Conservation (phyloP, 2,113 vertebrate genomes). For the Halichoerus grypus region DNA sequence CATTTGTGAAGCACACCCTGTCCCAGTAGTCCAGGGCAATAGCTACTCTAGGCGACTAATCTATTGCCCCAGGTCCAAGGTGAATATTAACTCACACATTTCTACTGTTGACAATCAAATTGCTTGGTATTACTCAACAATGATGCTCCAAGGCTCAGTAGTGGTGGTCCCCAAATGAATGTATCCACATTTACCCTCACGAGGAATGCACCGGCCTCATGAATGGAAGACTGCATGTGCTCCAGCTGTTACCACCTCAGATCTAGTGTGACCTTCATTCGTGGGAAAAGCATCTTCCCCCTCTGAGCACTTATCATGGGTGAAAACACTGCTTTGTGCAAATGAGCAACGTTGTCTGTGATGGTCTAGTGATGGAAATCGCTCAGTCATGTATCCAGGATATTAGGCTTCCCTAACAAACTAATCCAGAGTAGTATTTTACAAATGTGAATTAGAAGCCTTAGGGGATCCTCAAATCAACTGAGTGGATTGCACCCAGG, state of each 20-base stretch:
- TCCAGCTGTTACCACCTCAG: fast-evolving
- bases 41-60: fast-evolving
- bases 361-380: fast-evolving
- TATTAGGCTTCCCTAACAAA: fast-evolving
- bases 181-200: fast-evolving
- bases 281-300: fast-evolving
- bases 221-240: fast-evolving
- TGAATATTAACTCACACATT: neutral
- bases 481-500: fast-evolving
- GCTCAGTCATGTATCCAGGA: neutral
- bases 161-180: too few relatives aligned
- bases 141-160: neutral
- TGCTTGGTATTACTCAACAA: fast-evolving
- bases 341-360: fast-evolving
- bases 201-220: neutral
- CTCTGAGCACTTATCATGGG: fast-evolving
- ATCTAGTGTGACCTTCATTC: fast-evolving
- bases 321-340: neutral
- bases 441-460: neutral
- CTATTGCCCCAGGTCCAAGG: neutral
- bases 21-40: neutral
- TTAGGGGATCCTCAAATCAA: too few relatives aligned
- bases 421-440: neutral
- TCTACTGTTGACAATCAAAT: fast-evolving
- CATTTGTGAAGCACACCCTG: fast-evolving